Conservation (phyloP, 2,797 vertebrate genomes). For the Coranthus polyacanthus region DNA sequence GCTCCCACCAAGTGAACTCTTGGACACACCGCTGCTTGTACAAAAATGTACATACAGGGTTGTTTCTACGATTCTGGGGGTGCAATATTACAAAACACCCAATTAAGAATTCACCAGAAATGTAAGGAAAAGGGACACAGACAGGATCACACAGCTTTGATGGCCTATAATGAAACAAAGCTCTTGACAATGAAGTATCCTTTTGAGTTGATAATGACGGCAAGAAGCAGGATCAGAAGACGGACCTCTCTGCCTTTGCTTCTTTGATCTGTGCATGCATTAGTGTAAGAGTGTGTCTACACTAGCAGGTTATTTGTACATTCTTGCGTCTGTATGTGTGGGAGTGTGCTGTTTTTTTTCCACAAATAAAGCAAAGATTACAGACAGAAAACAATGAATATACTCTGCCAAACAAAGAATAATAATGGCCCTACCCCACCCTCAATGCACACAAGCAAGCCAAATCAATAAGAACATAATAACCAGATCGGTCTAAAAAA, state of each 20-base stretch:
- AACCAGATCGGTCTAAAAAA: too few relatives aligned
- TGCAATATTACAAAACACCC: constrained; percentile 30
- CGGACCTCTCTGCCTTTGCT: constrained; percentile 12
- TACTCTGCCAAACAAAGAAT: constrained; percentile 12
- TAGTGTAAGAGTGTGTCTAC: constrained; percentile 14
- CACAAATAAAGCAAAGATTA: not conserved
- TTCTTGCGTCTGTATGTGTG: constrained; percentile 25
- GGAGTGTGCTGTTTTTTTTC: constrained; percentile 10
- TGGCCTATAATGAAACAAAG: constrained; percentile 42
- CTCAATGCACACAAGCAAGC: too few relatives aligned
- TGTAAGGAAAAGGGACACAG: constrained; percentile 6
- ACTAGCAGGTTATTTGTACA: not conserved
- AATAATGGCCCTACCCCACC: not conserved
- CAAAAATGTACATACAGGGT: not conserved
- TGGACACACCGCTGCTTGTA: not conserved
- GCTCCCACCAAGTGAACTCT: constrained; percentile 4
- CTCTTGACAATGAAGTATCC: constrained; percentile 41
- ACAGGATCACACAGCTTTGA: constrained; percentile 22
- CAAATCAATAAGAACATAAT: too few relatives aligned
- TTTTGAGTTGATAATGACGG: constrained; percentile 43
- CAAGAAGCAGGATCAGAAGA: constrained; percentile 22
- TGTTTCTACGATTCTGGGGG: constrained; percentile 16
- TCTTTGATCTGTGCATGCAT: constrained; percentile 53
- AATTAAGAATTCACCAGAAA: constrained; percentile 28
- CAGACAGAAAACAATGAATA: constrained; percentile 6